Evolutionary conservation across 2,888 invertebrate genomes (phyloP).

Genomic region (Drosophila basisetae): DNA sequence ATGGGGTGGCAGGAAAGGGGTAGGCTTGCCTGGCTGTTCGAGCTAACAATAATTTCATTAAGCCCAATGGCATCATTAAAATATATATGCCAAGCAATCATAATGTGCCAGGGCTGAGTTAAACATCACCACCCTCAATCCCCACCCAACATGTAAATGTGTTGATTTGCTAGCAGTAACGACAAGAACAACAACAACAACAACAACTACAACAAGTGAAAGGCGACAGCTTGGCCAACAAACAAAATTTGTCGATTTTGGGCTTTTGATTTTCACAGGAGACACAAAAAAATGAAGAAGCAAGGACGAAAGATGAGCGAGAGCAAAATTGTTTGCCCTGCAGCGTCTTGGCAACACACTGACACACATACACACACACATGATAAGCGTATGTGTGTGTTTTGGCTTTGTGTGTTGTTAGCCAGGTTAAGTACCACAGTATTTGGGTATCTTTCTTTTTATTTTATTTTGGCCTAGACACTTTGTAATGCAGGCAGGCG

Average conservation of each 20-base stretch:
- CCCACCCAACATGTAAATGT: slow-evolving; percentile 54
- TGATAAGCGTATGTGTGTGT: slow-evolving; percentile 1
- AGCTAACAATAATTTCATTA: slow-evolving; percentile 79
- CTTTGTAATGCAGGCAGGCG: slow-evolving; percentile 49
- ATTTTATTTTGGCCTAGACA: slow-evolving; percentile 44
- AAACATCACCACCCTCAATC: slow-evolving; percentile 32
- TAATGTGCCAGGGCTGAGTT: slow-evolving; percentile 51
- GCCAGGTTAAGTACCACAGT: slow-evolving; percentile 44
- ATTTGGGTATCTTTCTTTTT: slow-evolving; percentile 42
- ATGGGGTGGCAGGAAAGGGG: not conserved
- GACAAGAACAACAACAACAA: slow-evolving; percentile 12
- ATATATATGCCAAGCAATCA: slow-evolving; percentile 74
- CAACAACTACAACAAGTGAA: slow-evolving; percentile 24
- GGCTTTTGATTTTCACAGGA: slow-evolving; percentile 35
- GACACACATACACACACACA: slow-evolving; percentile 44
- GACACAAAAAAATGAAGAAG: not conserved
- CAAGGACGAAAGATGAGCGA: slow-evolving; percentile 9
- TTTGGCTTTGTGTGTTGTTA: slow-evolving; percentile 20
- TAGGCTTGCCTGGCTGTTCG: slow-evolving; percentile 12
- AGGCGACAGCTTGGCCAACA: slow-evolving; percentile 67
- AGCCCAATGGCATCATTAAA: slow-evolving; percentile 81
- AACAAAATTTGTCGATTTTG: slow-evolving; percentile 32
- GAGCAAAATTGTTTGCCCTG: slow-evolving; percentile 55
- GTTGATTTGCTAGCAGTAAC: slow-evolving; percentile 43
- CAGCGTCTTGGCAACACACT: slow-evolving; percentile 68